These are phyloP conservation scores for Chaunax sp. DNA, from an alignment of 2,797 vertebrate species.

Conservation along the genomic window DNA sequence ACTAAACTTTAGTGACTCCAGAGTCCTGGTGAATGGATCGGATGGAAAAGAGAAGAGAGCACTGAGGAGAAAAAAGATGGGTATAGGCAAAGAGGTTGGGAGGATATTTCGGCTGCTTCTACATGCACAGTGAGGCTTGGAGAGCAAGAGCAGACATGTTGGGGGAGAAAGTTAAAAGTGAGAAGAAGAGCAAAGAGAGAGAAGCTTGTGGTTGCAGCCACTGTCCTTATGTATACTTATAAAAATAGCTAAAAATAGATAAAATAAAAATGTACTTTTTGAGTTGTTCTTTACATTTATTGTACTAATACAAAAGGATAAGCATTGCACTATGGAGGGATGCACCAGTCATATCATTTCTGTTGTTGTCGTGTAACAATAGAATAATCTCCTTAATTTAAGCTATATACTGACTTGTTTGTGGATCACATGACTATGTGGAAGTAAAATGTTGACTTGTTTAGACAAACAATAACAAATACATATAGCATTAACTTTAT, in stretches of 20 bases:
- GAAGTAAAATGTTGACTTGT: too few relatives aligned
- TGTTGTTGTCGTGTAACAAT: too few relatives aligned
- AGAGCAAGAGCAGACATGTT: slow-evolving; percentile 74
- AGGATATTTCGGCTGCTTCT: slow-evolving; percentile 46
- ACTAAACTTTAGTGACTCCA: slow-evolving; percentile 3
- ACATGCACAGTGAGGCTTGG: slow-evolving; percentile 48
- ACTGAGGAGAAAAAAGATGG: slow-evolving; percentile 1
- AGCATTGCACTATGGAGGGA: not conserved
- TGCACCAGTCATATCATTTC: not conserved
- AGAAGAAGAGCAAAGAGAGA: slow-evolving; percentile 29
- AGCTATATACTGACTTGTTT: too few relatives aligned
- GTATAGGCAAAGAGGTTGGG: not conserved
- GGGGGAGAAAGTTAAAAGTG: slow-evolving; percentile 34
- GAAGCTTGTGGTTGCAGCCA: slow-evolving; percentile 27
- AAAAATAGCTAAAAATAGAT: not conserved
- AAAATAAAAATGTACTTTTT: not conserved
- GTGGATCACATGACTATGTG: too few relatives aligned
- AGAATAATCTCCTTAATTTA: too few relatives aligned
- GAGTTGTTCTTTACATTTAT: not conserved
- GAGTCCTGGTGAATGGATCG: not conserved
- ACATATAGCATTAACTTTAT: too few relatives aligned
- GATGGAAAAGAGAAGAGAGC: slow-evolving; percentile 31
- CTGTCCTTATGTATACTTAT: slow-evolving; percentile 6
- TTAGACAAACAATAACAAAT: too few relatives aligned
- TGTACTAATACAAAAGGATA: not conserved